Evolutionary conservation across 2,797 vertebrate genomes (phyloP).

Genomic region (Gallinago solitaria): DNA sequence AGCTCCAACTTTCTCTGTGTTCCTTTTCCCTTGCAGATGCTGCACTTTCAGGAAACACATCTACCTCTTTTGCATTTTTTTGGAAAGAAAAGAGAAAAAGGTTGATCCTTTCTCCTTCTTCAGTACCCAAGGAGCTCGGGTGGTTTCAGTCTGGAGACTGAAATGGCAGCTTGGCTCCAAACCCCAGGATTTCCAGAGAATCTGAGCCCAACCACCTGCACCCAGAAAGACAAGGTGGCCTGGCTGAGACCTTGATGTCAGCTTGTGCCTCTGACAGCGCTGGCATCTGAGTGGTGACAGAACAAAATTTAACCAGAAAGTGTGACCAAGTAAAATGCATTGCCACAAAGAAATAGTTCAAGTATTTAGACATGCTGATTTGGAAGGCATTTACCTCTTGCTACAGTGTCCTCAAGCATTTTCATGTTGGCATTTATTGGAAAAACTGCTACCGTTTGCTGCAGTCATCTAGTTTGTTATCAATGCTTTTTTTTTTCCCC

Average conservation of each 20-base stretch:
- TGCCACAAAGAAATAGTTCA: neutral
- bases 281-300: neutral
- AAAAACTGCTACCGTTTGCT: neutral
- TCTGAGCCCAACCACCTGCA: neutral
- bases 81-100: neutral
- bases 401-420: neutral
- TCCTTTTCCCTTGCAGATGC: neutral
- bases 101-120: neutral
- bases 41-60: neutral
- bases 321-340: neutral
- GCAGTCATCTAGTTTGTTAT: neutral
- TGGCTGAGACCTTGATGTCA: neutral
- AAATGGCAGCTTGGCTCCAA: neutral
- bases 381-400: neutral
- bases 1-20: neutral
- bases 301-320: neutral
- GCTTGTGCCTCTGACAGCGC: rapidly evolving
- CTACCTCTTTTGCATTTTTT: neutral
- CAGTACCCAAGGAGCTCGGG: neutral
- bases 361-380: neutral
- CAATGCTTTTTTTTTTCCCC: neutral
- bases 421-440: neutral
- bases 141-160: neutral
- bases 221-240: neutral
- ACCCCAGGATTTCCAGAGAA: neutral